Evolutionary conservation across 2,888 invertebrate genomes (phyloP).

Genomic region (Therioaphis trifolii): DNA sequence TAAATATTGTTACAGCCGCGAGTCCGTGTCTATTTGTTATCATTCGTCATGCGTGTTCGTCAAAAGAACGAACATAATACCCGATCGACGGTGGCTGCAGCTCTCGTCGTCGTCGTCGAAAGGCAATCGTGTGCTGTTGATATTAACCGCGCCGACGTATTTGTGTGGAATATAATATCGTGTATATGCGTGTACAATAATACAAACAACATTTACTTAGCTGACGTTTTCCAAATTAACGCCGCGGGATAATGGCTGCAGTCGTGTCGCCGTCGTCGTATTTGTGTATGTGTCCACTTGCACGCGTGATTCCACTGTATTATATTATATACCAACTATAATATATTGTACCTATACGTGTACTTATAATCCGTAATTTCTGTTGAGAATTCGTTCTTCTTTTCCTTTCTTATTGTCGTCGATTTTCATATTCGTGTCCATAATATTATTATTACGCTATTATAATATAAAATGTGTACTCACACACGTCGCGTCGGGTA

Average conservation of each 20-base stretch:
- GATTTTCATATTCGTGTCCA: not conserved
- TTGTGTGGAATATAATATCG: no score
- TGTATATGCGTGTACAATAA: not conserved
- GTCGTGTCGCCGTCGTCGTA: not conserved
- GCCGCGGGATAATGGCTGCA: conserved; percentile 23
- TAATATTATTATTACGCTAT: not conserved
- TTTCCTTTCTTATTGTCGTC: no score
- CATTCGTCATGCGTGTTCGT: conserved; percentile 63
- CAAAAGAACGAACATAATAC: conserved; percentile 36
- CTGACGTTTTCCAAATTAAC: conserved; percentile 56
- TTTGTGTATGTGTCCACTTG: not conserved
- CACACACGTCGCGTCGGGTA: not conserved
- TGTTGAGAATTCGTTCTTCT: not conserved
- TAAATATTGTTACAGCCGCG: conserved; percentile 61
- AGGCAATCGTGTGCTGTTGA: conserved; percentile 20
- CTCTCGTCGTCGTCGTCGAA: not conserved
- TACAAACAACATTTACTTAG: conserved; percentile 56
- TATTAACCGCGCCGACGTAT: not conserved
- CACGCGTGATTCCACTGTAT: not conserved
- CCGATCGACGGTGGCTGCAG: not conserved
- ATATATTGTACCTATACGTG: no score
- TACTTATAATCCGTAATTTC: not conserved
- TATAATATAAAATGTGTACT: no score
- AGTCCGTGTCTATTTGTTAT: conserved; percentile 61
- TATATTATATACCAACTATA: no score